Percentiles rank a stretch among this genome's conserved stretches.
Evolutionary conservation across 2,888 invertebrate genomes (phyloP).

Genomic region (Lochmaea crataegi): DNA sequence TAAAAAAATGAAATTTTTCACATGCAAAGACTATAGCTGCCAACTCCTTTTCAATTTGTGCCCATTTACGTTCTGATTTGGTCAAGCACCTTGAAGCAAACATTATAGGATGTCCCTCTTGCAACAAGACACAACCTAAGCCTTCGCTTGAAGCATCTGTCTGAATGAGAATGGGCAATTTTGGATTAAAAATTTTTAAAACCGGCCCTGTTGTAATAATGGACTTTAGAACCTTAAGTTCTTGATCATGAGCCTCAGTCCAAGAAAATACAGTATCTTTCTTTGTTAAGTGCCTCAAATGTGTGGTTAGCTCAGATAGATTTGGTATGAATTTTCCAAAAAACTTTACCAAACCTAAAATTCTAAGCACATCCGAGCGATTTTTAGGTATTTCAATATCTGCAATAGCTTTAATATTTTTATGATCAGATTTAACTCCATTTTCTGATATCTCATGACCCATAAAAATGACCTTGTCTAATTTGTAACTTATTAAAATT

Average conservation of each 20-base stretch:
- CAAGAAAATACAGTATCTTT: constrained; percentile 38
- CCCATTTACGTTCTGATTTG: not conserved
- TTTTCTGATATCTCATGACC: constrained; percentile 1
- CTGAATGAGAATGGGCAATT: not conserved
- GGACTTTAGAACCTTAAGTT: not conserved
- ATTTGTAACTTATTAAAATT: constrained; percentile 12
- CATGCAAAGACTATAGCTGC: too few species aligned
- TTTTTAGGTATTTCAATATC: constrained; percentile 25
- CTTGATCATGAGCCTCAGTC: constrained; percentile 2
- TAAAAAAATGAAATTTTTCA: too few species aligned
- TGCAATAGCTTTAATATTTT: constrained; percentile 41
- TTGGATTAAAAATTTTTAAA: not conserved
- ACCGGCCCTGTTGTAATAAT: not conserved
- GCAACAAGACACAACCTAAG: not conserved
- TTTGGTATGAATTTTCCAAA: constrained; percentile 44
- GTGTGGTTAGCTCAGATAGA: constrained; percentile 21
- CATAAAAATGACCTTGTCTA: not conserved
- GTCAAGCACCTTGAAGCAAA: not conserved
- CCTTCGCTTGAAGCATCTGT: not conserved
- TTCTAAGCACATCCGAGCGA: constrained; percentile 36
- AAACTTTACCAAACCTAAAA: constrained; percentile 43
- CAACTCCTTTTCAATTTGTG: too few species aligned
- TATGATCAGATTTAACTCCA: constrained; percentile 33
- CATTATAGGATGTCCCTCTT: not conserved
- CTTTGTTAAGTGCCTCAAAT: constrained; percentile 36